These are phyloP conservation scores for Anoura caudifer DNA, from an alignment of 2,113 vertebrate species.

Conservation along the genomic window DNA sequence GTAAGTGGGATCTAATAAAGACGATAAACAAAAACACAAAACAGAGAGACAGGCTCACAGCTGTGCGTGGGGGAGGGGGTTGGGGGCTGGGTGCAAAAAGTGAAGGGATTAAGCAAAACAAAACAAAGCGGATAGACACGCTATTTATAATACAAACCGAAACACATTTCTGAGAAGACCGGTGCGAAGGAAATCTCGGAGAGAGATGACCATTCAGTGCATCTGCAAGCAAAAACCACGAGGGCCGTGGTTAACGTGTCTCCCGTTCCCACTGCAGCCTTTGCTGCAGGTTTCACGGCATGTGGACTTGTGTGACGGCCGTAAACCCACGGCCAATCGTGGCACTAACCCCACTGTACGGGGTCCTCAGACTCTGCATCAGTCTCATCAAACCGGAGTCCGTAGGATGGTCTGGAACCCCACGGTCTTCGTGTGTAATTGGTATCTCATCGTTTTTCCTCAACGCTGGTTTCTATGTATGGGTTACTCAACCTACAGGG, in stretches of 20 bases:
- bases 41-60: too few relatives aligned
- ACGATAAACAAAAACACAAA: too few relatives aligned
- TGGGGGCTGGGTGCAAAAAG: too few relatives aligned
- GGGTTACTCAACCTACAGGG: not conserved
- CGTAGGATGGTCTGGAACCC: too few relatives aligned
- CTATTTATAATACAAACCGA: not conserved
- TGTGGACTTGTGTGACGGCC: too few relatives aligned
- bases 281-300: not conserved
- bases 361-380: too few relatives aligned
- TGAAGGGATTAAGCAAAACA: too few relatives aligned
- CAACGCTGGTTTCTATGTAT: not conserved
- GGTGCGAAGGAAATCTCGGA: not conserved
- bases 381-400: too few relatives aligned
- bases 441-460: fast-evolving
- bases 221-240: not conserved
- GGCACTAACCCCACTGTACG: fast-evolving
- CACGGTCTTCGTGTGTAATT: fast-evolving
- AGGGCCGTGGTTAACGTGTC: fast-evolving
- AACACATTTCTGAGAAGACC: fast-evolving
- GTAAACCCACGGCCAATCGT: too few relatives aligned
- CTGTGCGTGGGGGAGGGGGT: too few relatives aligned
- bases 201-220: not conserved
- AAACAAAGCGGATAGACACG: too few relatives aligned
- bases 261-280: not conserved
- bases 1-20: too few relatives aligned